Evolutionary conservation across 2,113 vertebrate species (phyloP).

Genomic region (Carassius gibelio): DNA sequence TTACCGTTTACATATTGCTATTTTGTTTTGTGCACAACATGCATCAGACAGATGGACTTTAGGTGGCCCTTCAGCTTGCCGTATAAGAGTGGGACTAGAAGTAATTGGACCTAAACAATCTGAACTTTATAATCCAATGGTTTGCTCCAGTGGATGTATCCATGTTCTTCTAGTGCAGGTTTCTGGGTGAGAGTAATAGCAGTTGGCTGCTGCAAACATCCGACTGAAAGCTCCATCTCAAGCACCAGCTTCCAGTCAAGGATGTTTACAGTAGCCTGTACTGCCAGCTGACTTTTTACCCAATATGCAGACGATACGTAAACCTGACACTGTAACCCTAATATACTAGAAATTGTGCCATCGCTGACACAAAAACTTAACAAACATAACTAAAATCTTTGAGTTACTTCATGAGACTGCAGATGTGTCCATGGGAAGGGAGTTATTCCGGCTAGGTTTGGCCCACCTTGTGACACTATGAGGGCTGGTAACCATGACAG

Average conservation of each 20-base stretch:
- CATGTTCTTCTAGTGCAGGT: not conserved
- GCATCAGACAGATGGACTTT: too few species aligned
- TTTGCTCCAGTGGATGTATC: not conserved
- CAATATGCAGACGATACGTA: not conserved
- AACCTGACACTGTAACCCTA: not conserved
- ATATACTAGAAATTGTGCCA: not conserved
- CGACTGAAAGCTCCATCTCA: constrained; percentile 93
- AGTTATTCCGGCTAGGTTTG: too few species aligned
- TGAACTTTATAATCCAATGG: not conserved
- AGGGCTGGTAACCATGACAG: too few species aligned
- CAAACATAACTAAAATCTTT: too few species aligned
- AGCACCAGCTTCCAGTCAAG: constrained; percentile 98
- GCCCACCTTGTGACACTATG: too few species aligned
- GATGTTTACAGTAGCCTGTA: constrained; percentile 98
- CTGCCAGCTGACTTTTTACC: constrained; percentile 66
- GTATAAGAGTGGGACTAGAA: too few species aligned
- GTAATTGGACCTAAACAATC: not conserved
- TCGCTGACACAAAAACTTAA: too few species aligned
- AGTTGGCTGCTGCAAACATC: constrained; percentile 99
- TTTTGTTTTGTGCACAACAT: too few species aligned
- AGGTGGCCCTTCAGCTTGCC: too few species aligned
- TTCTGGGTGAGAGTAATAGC: constrained; percentile 78
- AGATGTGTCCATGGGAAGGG: too few species aligned
- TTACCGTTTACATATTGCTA: too few species aligned
- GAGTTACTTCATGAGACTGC: too few species aligned